phyloP scores from a whole-genome alignment of 1,140 invertebrate genomes.

The Drosophila ficusphila region DNA sequence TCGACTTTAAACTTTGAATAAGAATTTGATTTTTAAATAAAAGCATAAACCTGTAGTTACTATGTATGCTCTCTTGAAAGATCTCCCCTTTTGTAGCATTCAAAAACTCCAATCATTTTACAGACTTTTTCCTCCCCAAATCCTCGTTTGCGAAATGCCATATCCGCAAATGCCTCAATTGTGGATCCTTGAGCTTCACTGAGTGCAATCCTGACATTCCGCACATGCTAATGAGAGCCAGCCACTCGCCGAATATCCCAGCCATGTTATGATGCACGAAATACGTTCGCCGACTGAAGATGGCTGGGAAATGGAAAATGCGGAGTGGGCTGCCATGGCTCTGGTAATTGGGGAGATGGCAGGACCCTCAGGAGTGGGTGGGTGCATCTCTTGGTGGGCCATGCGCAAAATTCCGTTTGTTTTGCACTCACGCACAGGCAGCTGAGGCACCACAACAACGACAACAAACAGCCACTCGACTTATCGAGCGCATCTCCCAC shows the following conservation, averaged over 20 bases:
- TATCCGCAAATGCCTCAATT: constrained; percentile 1
- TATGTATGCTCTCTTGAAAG: no score
- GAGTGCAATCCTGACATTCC: constrained; percentile 39
- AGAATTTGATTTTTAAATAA: neutral
- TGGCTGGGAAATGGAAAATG: constrained; percentile 23
- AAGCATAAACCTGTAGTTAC: no score
- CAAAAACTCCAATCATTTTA: no score
- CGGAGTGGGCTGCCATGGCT: neutral
- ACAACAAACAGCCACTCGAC: constrained; percentile 56
- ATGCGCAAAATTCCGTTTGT: constrained; percentile 64
- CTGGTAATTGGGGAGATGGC: neutral
- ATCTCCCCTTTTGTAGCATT: no score
- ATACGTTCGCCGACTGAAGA: constrained; percentile 36
- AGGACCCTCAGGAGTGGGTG: neutral
- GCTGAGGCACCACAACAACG: constrained; percentile 32
- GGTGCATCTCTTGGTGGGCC: constrained; percentile 48
- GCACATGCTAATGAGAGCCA: constrained; percentile 40
- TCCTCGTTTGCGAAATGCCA: neutral
- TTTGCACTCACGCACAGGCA: constrained; percentile 63
- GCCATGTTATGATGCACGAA: constrained; percentile 28
- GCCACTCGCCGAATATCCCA: constrained; percentile 35
- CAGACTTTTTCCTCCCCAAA: neutral
- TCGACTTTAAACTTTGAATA: neutral
- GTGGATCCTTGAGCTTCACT: constrained; percentile 16
- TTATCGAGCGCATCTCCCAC: constrained; percentile 57